Conservation (phyloP, 1,140 invertebrate genomes). For the Pachypeltis micranthus region DNA sequence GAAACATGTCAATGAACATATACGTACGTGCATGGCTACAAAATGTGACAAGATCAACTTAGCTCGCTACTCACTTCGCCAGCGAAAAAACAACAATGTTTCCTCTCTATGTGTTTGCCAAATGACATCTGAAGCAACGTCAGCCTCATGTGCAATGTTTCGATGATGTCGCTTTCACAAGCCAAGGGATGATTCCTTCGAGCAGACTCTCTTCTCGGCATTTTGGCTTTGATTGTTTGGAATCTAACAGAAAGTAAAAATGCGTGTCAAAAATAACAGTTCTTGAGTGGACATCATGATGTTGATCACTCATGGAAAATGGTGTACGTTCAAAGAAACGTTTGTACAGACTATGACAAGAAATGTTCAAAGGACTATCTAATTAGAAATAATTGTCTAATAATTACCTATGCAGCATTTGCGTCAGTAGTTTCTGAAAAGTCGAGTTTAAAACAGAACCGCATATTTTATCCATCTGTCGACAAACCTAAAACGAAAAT, state of each 20-base stretch:
- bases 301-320: background rate
- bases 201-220: conserved; percentile 75
- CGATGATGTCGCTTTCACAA: conserved; percentile 77
- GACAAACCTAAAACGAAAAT: conserved; percentile 51
- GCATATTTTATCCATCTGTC: conserved; percentile 63
- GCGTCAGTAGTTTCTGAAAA: conserved; percentile 64
- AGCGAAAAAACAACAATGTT: conserved; percentile 80
- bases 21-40: too few relatives aligned
- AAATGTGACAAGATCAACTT: too few relatives aligned
- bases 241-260: conserved; percentile 36
- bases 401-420: conserved; percentile 51
- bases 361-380: background rate
- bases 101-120: conserved; percentile 80
- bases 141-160: conserved; percentile 77
- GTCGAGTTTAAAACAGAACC: conserved; percentile 64
- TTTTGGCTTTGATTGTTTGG: conserved; percentile 74
- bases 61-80: conserved; percentile 60
- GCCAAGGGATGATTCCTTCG: conserved; percentile 69
- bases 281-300: background rate
- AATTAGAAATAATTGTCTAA: too few relatives aligned
- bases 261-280: conserved; percentile 4
- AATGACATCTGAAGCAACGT: conserved; percentile 79
- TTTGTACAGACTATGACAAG: background rate
- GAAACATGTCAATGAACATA: too few relatives aligned
- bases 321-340: background rate